A percentile compares a stretch with the other conserved stretches of the same genome.
phyloP scores from a whole-genome alignment of 1,140 invertebrate species.

The Saccostrea cuccullata region DNA sequence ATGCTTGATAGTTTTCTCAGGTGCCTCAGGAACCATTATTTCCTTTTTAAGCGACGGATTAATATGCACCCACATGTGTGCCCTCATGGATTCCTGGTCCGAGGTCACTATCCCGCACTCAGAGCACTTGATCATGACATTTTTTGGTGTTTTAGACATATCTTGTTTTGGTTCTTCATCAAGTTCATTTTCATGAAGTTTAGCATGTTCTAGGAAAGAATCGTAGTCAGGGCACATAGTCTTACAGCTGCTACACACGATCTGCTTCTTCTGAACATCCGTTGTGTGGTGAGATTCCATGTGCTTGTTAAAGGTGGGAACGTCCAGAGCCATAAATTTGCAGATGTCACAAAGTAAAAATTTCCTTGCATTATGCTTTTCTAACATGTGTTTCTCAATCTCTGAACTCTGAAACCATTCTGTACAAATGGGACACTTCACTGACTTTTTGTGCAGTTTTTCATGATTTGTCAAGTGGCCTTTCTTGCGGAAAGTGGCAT shows the following conservation, averaged over 20 bases:
- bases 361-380: slow-evolving; percentile 65
- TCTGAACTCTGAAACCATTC: slow-evolving; percentile 45
- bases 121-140: slow-evolving; percentile 70
- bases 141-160: not conserved
- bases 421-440: slow-evolving; percentile 65
- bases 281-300: slow-evolving; percentile 55
- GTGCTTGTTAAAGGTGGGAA: slow-evolving; percentile 68
- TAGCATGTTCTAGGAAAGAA: slow-evolving; percentile 50
- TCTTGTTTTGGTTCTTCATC: slow-evolving; percentile 12
- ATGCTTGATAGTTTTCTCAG: slow-evolving; percentile 55
- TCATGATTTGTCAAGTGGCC: slow-evolving; percentile 77
- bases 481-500: slow-evolving; percentile 77
- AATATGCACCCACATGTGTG: slow-evolving; percentile 70
- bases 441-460: slow-evolving; percentile 72
- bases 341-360: slow-evolving; percentile 72
- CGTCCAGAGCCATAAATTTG: slow-evolving; percentile 67
- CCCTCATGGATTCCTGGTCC: slow-evolving; percentile 67
- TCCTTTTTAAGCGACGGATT: slow-evolving; percentile 10
- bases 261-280: slow-evolving; percentile 16
- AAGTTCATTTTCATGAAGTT: slow-evolving; percentile 43
- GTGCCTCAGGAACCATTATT: not conserved
- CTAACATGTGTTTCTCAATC: slow-evolving; percentile 68
- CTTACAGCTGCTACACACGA: slow-evolving; percentile 56
- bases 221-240: slow-evolving; percentile 48
- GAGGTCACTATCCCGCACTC: slow-evolving; percentile 74